Evolutionary conservation across 2,113 vertebrate genomes (phyloP).

Genomic region (Hyla sarda): DNA sequence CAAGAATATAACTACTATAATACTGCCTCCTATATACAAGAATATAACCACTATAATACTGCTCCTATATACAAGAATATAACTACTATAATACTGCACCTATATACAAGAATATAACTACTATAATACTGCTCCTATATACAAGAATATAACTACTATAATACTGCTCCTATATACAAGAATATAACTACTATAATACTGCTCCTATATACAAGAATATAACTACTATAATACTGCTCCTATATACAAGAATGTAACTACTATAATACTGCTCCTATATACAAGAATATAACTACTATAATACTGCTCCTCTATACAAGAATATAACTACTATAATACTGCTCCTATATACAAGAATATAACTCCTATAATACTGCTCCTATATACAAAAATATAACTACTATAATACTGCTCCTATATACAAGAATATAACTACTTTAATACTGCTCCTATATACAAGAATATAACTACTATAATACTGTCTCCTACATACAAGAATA

Average conservation of each 20-base stretch:
- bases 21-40: conserved; percentile 4
- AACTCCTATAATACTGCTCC: not conserved
- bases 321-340: not conserved
- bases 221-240: not conserved
- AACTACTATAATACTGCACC: conserved; percentile 3
- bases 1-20: conserved; percentile 15
- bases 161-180: too few species aligned
- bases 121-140: not conserved
- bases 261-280: conserved; percentile 9
- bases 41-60: conserved; percentile 24
- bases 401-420: not conserved
- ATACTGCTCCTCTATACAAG: too few species aligned
- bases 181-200: too few species aligned
- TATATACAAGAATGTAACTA: conserved; percentile 7
- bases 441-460: conserved; percentile 11
- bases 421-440: conserved; percentile 1
- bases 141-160: not conserved
- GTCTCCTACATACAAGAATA: not conserved
- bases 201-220: not conserved
- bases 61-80: conserved; percentile 6
- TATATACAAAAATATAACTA: too few species aligned
- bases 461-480: conserved; percentile 5
- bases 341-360: not conserved
- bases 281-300: too few species aligned
- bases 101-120: too few species aligned